Evolutionary conservation across 2,888 invertebrate genomes (phyloP).

Genomic region (Nemoura dubitans): DNA sequence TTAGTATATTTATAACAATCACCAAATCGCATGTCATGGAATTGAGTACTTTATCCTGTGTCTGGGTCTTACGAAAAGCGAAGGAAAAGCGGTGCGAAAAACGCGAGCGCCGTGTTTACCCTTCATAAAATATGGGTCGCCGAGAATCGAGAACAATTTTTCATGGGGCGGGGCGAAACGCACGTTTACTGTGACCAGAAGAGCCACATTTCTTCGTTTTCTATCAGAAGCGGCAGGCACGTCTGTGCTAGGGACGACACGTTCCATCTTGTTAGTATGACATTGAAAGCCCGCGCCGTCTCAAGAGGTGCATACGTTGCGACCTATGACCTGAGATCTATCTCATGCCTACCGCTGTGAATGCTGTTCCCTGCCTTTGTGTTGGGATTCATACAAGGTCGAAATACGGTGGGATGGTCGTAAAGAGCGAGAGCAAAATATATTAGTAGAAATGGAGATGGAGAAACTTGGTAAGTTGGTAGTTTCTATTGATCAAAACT

Average conservation of each 20-base stretch:
- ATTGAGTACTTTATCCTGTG: too few relatives aligned
- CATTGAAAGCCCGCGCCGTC: background rate
- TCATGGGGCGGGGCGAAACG: background rate
- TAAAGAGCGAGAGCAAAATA: too few relatives aligned
- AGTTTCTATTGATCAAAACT: too few relatives aligned
- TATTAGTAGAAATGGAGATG: too few relatives aligned
- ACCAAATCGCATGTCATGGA: too few relatives aligned
- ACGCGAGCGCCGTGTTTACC: background rate
- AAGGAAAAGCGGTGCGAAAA: background rate
- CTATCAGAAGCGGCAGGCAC: background rate
- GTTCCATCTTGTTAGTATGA: background rate
- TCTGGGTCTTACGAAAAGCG: background rate
- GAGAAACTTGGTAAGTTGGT: too few relatives aligned
- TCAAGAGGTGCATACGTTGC: background rate
- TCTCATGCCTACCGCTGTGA: background rate
- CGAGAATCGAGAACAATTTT: background rate
- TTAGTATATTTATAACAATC: too few relatives aligned
- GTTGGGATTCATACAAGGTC: background rate
- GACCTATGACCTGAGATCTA: background rate
- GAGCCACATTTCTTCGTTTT: background rate
- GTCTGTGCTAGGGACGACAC: background rate
- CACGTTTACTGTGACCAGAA: background rate
- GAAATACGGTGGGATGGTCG: background rate
- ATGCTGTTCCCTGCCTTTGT: background rate
- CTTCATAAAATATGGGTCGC: conserved; percentile 5